Percentiles rank a stretch among this genome's conserved stretches.
phyloP scores from a whole-genome alignment of 2,113 vertebrate genomes.

The Grammomys dolichurus region DNA sequence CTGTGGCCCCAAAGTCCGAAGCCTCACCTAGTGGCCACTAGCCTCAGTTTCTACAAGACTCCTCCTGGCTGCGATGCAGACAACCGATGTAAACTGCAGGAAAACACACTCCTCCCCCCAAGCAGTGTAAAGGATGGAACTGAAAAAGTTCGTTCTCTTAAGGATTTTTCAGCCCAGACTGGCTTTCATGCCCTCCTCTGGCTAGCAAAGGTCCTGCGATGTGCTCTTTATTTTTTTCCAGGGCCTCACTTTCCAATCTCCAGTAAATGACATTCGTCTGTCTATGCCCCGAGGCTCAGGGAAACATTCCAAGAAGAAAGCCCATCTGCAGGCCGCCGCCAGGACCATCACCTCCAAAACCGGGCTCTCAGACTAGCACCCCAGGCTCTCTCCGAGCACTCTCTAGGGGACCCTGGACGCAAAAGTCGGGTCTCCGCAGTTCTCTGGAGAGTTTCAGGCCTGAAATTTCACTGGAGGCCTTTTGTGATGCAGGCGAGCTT shows the following conservation, averaged over 20 bases:
- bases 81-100: not conserved
- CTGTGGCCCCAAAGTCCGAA: not conserved
- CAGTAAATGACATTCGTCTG: not conserved
- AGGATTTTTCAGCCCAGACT: not conserved
- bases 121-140: not conserved
- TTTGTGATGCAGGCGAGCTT: constrained; percentile 71
- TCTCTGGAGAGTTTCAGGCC: not conserved
- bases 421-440: not conserved
- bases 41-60: constrained; percentile 5
- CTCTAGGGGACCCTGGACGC: not conserved
- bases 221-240: not conserved
- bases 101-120: not conserved
- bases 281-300: not conserved
- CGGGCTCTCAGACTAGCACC: not conserved
- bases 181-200: not conserved
- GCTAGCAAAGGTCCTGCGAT: too few relatives aligned
- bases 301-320: not conserved
- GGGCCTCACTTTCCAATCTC: not conserved
- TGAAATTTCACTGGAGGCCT: constrained; percentile 67
- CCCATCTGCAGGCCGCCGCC: not conserved
- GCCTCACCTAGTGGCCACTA: not conserved
- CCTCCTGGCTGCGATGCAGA: not conserved
- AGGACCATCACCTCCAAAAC: not conserved
- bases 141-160: not conserved
- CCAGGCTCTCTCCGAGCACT: too few relatives aligned